Percentiles rank a stretch among this genome's conserved stretches.
Evolutionary conservation across 2,113 vertebrate genomes (phyloP).

Genomic region (Prionailurus viverrinus): DNA sequence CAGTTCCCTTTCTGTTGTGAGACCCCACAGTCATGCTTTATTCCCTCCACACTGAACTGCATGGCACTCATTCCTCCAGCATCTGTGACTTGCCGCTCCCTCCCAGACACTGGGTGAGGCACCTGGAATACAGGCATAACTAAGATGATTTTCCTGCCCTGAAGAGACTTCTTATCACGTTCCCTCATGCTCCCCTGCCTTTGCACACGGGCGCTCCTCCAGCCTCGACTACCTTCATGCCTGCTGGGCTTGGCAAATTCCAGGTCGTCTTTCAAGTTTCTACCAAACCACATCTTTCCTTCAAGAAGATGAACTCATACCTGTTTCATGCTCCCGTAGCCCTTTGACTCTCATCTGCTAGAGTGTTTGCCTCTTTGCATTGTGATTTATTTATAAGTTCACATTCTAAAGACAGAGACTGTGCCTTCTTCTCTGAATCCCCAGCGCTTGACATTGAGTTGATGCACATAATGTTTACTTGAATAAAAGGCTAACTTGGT

Average conservation of each 20-base stretch:
- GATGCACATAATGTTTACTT: not conserved
- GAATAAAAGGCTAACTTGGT: conserved; percentile 29
- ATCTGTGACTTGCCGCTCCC: not conserved
- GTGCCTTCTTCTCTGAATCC: conserved; percentile 65
- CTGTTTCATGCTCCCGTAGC: not conserved
- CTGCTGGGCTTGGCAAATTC: not conserved
- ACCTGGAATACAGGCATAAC: not conserved
- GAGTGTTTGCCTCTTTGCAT: not conserved
- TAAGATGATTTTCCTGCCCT: not conserved
- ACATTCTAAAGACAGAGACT: not conserved
- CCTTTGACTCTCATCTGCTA: not conserved
- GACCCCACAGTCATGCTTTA: not conserved
- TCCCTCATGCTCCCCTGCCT: not conserved
- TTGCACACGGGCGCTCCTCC: not conserved
- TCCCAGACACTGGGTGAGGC: not conserved
- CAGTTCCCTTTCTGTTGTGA: not conserved
- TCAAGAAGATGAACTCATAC: not conserved
- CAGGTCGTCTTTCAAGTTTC: not conserved
- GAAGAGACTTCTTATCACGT: not conserved
- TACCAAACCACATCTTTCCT: not conserved
- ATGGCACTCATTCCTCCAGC: not conserved
- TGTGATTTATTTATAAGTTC: not conserved
- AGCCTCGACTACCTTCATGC: not conserved
- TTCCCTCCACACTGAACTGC: not conserved
- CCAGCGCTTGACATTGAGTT: not conserved